Evolutionary conservation across 2,888 invertebrate genomes (phyloP).

Genomic region (Drosophila mercatorum): DNA sequence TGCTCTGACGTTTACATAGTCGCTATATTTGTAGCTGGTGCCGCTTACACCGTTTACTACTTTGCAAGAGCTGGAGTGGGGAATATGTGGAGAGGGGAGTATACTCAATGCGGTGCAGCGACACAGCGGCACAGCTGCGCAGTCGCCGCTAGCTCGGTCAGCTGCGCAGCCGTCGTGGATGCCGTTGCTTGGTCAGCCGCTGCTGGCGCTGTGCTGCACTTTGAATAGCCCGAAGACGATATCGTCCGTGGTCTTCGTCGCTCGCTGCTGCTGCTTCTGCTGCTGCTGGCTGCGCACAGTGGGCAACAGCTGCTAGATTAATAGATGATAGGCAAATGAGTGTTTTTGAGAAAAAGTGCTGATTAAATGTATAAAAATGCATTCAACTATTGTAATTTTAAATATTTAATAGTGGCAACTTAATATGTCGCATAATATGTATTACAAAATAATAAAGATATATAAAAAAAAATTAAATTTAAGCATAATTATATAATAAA

Average conservation of each 20-base stretch:
- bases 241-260: constrained; percentile 15
- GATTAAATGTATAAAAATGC: background rate
- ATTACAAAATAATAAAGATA: too few species aligned
- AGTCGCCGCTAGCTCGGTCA: constrained; percentile 5
- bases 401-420: too few species aligned
- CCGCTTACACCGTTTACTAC: constrained; percentile 59
- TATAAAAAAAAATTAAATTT: too few species aligned
- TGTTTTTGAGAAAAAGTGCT: background rate
- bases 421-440: too few species aligned
- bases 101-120: constrained; percentile 1
- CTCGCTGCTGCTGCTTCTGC: constrained; percentile 2
- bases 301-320: constrained; percentile 3
- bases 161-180: constrained; percentile 26
- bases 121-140: constrained; percentile 12
- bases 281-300: constrained; percentile 45
- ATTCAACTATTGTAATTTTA: too few species aligned
- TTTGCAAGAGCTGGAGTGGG: constrained; percentile 18
- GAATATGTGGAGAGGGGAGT: background rate
- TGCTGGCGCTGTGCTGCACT: constrained; percentile 31
- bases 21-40: constrained; percentile 60
- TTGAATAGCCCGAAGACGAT: constrained; percentile 24
- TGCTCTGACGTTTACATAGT: constrained; percentile 25
- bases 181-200: constrained; percentile 21
- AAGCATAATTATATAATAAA: too few species aligned
- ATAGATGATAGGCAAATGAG: background rate